phyloP scores from a whole-genome alignment of 2,797 vertebrate genomes.

The Scolopax bukidnonensis region DNA sequence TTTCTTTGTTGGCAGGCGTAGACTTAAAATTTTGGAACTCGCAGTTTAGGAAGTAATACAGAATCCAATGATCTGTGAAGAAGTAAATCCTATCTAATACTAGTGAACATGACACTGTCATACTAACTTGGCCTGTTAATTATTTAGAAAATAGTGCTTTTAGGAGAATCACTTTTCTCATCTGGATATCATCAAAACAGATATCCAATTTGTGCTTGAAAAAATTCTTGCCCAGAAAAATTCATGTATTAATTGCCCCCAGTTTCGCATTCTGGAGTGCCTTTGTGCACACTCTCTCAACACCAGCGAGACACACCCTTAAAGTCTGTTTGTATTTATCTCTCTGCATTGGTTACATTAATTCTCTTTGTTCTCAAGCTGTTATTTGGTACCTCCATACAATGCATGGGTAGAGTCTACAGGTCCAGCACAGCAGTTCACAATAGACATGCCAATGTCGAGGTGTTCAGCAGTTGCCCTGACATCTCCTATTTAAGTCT shows the following conservation, averaged over 20 bases:
- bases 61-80: not conserved
- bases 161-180: not conserved
- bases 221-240: not conserved
- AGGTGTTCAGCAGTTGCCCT: not conserved
- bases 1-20: not conserved
- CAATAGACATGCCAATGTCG: fast-evolving
- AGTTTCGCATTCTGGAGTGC: not conserved
- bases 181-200: not conserved
- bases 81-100: not conserved
- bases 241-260: fast-evolving
- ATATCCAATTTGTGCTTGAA: not conserved
- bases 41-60: not conserved
- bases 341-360: fast-evolving
- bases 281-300: not conserved
- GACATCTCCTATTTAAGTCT: not conserved
- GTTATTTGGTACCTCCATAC: fast-evolving
- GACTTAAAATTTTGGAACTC: not conserved
- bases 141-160: not conserved
- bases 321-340: not conserved
- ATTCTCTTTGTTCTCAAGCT: not conserved
- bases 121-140: not conserved
- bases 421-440: fast-evolving
- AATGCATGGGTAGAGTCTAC: fast-evolving
- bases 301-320: no score
- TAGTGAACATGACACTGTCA: not conserved